Evolutionary conservation across 2,113 vertebrate genomes (phyloP).

Genomic region (Ptilonorhynchus violaceus): DNA sequence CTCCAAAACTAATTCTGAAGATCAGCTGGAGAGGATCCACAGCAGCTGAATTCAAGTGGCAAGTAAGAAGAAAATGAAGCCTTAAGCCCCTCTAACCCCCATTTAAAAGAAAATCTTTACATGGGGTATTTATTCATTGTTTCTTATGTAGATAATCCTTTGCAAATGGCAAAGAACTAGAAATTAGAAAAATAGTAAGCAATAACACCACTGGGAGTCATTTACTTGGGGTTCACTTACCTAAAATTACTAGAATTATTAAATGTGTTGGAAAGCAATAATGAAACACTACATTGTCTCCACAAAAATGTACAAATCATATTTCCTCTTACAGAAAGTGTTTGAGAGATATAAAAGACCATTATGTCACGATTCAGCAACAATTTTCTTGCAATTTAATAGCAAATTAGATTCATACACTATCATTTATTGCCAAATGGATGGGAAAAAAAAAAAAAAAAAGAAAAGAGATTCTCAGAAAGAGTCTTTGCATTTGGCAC

Average conservation of each 20-base stretch:
- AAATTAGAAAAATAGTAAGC: slow-evolving; percentile 43
- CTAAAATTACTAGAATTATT: slow-evolving; percentile 59
- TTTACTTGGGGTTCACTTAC: background rate
- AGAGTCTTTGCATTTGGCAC: slow-evolving; percentile 35
- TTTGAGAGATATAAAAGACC: slow-evolving; percentile 35
- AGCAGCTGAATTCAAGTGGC: background rate
- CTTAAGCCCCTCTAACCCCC: background rate
- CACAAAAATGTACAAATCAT: slow-evolving; percentile 12
- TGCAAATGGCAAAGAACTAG: slow-evolving; percentile 15
- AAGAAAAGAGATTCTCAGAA: background rate
- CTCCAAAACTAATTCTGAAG: background rate
- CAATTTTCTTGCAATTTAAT: slow-evolving; percentile 59
- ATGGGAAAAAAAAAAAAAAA: background rate
- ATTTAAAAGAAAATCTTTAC: background rate
- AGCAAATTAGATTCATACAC: slow-evolving; percentile 43
- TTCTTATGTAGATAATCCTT: slow-evolving; percentile 33
- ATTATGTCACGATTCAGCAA: slow-evolving; percentile 46
- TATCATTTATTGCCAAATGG: slow-evolving; percentile 55
- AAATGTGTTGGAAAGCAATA: slow-evolving; percentile 45
- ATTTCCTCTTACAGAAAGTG: slow-evolving; percentile 18
- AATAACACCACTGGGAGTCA: slow-evolving; percentile 20
- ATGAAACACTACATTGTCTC: background rate
- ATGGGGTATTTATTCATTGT: background rate
- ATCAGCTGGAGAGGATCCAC: background rate
- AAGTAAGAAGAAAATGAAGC: background rate